These are phyloP conservation scores for Erebia ligea DNA, from an alignment of 2,888 invertebrate genomes.

Conservation along the genomic window DNA sequence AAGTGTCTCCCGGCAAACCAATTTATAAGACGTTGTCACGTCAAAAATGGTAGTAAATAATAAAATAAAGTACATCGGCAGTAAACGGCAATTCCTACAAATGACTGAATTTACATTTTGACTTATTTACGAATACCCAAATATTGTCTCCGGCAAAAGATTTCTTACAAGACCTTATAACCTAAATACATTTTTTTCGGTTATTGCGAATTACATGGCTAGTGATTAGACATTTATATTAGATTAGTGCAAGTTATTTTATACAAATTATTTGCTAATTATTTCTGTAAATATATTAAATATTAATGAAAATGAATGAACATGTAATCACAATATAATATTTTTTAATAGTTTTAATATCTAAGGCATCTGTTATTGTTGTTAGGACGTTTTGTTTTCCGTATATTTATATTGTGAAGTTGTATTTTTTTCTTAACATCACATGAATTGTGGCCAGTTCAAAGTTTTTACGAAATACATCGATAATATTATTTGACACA, in stretches of 20 bases:
- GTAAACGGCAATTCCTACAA: neutral
- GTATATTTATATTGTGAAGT: slow-evolving; percentile 19
- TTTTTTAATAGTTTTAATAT: slow-evolving; percentile 27
- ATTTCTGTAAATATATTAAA: slow-evolving; percentile 64
- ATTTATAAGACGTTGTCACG: too few species aligned
- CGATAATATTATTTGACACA: neutral
- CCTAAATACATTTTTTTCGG: slow-evolving; percentile 49
- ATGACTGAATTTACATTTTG: neutral
- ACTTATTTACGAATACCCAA: neutral
- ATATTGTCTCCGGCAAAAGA: neutral
- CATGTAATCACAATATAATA: slow-evolving; percentile 49
- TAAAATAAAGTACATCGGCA: neutral
- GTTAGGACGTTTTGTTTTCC: slow-evolving; percentile 28
- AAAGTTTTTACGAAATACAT: neutral
- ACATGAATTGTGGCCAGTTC: slow-evolving; percentile 28
- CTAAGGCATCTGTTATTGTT: slow-evolving; percentile 30
- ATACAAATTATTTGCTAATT: slow-evolving; percentile 56
- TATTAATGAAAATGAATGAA: slow-evolving; percentile 47
- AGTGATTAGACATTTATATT: slow-evolving; percentile 81
- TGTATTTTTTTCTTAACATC: slow-evolving; percentile 25
- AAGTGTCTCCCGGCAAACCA: too few species aligned
- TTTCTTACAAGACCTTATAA: slow-evolving; percentile 27
- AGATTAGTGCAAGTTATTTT: slow-evolving; percentile 61
- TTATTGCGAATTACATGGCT: slow-evolving; percentile 79
- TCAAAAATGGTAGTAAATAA: too few species aligned